A percentile compares a stretch with the other conserved stretches of the same genome.
Conservation (phyloP, 2,888 invertebrate species). For the Oxystoma pomonae region DNA sequence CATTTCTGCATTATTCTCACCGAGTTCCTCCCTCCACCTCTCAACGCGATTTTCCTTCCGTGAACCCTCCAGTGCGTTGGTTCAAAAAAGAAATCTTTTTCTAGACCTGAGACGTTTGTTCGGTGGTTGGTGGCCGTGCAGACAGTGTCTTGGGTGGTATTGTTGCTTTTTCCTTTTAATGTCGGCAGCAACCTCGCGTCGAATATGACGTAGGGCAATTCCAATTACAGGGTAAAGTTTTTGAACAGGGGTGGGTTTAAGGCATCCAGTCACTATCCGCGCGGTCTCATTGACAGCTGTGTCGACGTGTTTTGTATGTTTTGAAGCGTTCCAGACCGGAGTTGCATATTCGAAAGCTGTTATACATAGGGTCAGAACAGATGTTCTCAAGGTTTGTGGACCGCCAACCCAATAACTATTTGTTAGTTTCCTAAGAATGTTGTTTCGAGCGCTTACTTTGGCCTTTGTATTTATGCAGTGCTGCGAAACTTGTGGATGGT, state of each 20-base stretch:
- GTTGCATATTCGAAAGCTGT: neutral
- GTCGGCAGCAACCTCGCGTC: neutral
- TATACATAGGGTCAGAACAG: neutral
- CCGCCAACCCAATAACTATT: neutral
- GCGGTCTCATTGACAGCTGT: constrained; percentile 1
- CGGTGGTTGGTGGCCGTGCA: neutral
- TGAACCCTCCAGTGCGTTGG: neutral
- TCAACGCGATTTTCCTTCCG: too few relatives aligned
- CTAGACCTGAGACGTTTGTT: neutral
- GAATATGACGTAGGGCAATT: neutral
- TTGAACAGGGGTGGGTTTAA: constrained; percentile 1
- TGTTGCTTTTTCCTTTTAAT: neutral
- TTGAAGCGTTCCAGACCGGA: constrained; percentile 1
- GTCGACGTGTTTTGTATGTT: neutral
- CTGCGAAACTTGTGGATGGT: neutral
- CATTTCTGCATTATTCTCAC: neutral
- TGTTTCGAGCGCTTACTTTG: neutral
- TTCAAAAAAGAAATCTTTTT: constrained; percentile 1
- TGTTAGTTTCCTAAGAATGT: neutral
- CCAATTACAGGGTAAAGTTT: neutral
- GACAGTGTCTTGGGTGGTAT: neutral
- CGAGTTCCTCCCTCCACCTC: constrained; percentile 1
- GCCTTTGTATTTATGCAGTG: neutral
- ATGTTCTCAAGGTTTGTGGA: neutral
- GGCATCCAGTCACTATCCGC: neutral